Evolutionary conservation across 2,888 invertebrate species (phyloP), one percentile per base, ranked within the genome.

Genomic region (Drosophila phalerata): DNA sequence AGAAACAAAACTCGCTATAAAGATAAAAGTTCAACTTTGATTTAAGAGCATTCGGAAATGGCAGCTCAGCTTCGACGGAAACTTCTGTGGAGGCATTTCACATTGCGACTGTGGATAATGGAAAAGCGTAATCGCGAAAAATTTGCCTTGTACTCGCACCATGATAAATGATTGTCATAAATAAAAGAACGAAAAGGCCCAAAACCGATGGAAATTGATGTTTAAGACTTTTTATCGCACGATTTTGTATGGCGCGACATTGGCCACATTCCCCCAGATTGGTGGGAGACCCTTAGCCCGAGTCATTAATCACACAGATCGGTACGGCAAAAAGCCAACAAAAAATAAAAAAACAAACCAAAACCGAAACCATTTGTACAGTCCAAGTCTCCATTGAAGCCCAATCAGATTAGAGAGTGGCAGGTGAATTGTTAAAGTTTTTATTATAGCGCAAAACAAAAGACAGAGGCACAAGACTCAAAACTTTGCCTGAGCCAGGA

Each of bases 141-240:
- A 88, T 88, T 85, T 83, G 86, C 81, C 81, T 87, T 84, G 79
- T 81, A 79, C 77, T 73, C 65, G 63, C 57, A 45, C 64, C 57
- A 88, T 91, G 91, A 90, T 91, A 90, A 90, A 90, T 90, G 91
- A 90, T 86, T 90, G 91, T 90, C 90, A 91, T 90, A 90, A 90
- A 90, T 90, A 90, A 90, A 88, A 34, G 58, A 57, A 60, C 55
- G 70, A 64, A 78, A 75, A 58, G 73, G 69, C 77, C 72, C 67
- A 70, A 66, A 70, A 69, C 78, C 80, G 76, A 77, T 77, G 90
- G 88, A 86, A 86, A 90, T 90, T 86, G 89, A 88, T 90, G 86
- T 81, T 87, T 86, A 88, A 84, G 90, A 73, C 79, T 86, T 87
- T 87, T 87, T 87, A 90, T 87, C 90, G 87, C 79, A 87, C 85